Evolutionary conservation across 2,888 invertebrate genomes (phyloP), one percentile per base, ranked within the genome.

Genomic region (Thalpophila matura): DNA sequence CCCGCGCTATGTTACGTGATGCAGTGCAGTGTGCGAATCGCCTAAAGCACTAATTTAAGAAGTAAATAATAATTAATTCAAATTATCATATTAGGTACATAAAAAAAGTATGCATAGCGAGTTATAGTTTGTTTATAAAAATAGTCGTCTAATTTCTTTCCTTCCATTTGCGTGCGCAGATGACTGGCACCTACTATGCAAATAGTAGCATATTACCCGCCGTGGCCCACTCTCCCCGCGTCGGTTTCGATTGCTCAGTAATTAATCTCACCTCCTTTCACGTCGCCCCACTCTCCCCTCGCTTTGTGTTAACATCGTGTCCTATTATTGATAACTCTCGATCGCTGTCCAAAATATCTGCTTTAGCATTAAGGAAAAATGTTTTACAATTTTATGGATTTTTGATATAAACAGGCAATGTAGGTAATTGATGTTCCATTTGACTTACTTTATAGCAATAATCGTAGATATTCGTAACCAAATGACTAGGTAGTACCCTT

Each of bases 241-340:
- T 72, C 69, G 67, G 69, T 40, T 73, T 72, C 62, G 84, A 84
- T 85, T 80, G 82, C 84, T 85, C 83, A 75, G 79, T 86, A 86
- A 86, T 86, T 86, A 86, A 84, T 85, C 84, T 84, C 83, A 81
- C 83, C 83, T 78, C 81, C 70, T 67, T 71, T 50, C 59, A 64
- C 59, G 43, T 53, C 54, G 42, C 46, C 64, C 62, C 56, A 43
- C 51, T 57, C 60, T 56, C 71, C 67, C 69, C 75, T 54, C 69
- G 35, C 49, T 45, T 42, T 42, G 53, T 79, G 79, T 76, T 79
- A 58, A 77, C 77, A 79, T 77, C 66, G 66, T 67, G 74, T 77
- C 59, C 51, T 57, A 76, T 70, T 70, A 67, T 67, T 73, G 77
- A 77, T 73, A 69, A 54, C 75, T 55, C 50, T 75, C 54, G 42